Evolutionary conservation across 2,797 vertebrate species (phyloP), one percentile per base, ranked within the genome.

Genomic region (Hozukius guyotensis): DNA sequence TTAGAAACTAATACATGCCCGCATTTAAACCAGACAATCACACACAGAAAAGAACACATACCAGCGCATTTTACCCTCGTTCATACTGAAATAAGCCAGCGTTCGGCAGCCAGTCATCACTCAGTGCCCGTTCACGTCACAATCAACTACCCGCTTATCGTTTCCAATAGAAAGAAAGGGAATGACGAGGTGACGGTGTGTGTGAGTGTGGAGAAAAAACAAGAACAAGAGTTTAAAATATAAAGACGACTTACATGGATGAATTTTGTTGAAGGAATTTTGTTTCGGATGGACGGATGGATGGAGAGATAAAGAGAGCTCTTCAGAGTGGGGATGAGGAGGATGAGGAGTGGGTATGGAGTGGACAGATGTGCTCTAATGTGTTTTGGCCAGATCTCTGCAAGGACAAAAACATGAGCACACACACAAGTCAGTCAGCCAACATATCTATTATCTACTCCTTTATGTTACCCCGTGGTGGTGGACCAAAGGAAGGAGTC

Each of bases 281-380:
- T 77, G 14, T 80, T n/a, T 8, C 6, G 29, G 46, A 76, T 22
- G 20, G 61, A 78, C 13, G 16, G 61, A 78, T 38, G 16, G 71
- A 72, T 27, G 70, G 68, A 70, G 57, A 78, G n/a, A 36, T 14
- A 69, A 32, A 32, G 42, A 56, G 80, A 80, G 85, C 91, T 90
- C 91, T 88, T 90, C 84, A 92, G 75, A 89, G 78, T 72, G 25
- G 88, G 83, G 87, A 90, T 85, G 89, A 92, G 85, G 85, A 88
- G 83, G 83, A 81, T 73, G 89, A 89, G 84, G 86, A 89, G 92
- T 81, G 85, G 89, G 75, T 84, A 78, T 92, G 87, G 94, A 95
- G 94, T 94, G 94, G 93, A 95, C 95, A 96, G 94, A 96, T 96
- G 95, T 95, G 94, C 92, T 88, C 93, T 95, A 96, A 96, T 95